These are phyloP conservation scores for Chrysocyon brachyurus DNA, from an alignment of 2,797 vertebrate species.

Conservation along the genomic window DNA sequence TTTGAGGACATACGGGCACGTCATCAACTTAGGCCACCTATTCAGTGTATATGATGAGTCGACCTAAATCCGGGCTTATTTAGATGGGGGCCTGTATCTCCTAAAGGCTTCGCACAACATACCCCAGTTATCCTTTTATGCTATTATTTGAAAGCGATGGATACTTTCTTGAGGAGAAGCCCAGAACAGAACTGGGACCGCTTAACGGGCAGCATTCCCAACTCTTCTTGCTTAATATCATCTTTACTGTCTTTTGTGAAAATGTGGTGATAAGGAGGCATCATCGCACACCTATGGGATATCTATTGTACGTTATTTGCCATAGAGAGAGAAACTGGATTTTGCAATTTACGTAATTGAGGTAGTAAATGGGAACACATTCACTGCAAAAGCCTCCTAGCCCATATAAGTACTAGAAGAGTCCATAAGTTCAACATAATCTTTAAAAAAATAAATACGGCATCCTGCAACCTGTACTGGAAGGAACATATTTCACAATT, in stretches of 20 bases:
- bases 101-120: not conserved
- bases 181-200: not conserved
- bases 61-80: not conserved
- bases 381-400: not conserved
- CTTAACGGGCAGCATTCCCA: not conserved
- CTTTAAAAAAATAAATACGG: constrained; percentile 22
- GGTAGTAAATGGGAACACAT: not conserved
- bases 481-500: constrained; percentile 36
- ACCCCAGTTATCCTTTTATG: not conserved
- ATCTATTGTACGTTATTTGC: constrained; percentile 29
- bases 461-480: not conserved
- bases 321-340: not conserved
- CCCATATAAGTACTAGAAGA: not conserved
- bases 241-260: constrained; percentile 13
- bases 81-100: not conserved
- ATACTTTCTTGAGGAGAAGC: constrained; percentile 1
- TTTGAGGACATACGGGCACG: not conserved
- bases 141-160: not conserved
- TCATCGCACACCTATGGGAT: not conserved
- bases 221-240: not conserved
- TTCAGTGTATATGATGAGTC: not conserved
- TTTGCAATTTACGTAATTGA: constrained; percentile 6
- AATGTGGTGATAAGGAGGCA: not conserved
- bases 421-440: constrained; percentile 18
- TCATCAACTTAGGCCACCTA: not conserved